phyloP scores from a whole-genome alignment of 2,113 vertebrate genomes.

The Piprites chloris region DNA sequence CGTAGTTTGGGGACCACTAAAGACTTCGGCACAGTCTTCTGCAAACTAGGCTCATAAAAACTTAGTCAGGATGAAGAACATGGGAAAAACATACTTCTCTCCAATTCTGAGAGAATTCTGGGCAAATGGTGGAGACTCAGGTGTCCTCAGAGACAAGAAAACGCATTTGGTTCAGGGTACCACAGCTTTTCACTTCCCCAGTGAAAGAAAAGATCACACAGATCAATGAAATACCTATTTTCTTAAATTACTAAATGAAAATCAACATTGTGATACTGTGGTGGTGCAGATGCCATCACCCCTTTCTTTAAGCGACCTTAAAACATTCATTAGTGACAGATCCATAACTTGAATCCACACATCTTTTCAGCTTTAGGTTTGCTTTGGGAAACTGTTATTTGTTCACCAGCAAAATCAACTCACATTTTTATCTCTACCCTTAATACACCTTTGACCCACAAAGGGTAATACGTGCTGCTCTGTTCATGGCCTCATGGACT shows the following conservation, averaged over 20 bases:
- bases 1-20: not conserved
- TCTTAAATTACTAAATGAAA: not conserved
- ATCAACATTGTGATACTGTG: not conserved
- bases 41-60: not conserved
- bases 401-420: not conserved
- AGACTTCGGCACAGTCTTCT: not conserved
- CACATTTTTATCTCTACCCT: not conserved
- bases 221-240: not conserved
- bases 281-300: not conserved
- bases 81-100: not conserved
- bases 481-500: not conserved
- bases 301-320: not conserved
- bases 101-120: not conserved
- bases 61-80: not conserved
- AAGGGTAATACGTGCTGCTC: not conserved
- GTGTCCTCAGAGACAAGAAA: not conserved
- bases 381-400: not conserved
- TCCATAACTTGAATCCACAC: not conserved
- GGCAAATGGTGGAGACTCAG: not conserved
- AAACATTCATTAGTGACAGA: not conserved
- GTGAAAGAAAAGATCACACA: not conserved
- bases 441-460: not conserved
- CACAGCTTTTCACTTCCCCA: not conserved
- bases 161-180: not conserved
- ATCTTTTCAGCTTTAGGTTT: not conserved